Evolutionary conservation across 2,797 vertebrate genomes (phyloP).

Genomic region (Martes flavigula): DNA sequence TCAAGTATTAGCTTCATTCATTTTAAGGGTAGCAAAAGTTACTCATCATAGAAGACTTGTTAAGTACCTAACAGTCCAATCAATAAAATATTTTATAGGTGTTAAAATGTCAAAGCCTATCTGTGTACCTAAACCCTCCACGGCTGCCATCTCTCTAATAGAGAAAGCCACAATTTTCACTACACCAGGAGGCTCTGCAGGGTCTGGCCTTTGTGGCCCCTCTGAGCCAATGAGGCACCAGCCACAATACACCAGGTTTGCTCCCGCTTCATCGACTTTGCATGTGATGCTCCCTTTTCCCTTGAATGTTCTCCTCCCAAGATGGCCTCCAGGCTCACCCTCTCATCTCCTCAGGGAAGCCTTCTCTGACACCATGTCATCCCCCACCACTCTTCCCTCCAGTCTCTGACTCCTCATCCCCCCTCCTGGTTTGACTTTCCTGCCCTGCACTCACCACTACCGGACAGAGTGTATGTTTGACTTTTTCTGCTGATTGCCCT

Average conservation of each 20-base stretch:
- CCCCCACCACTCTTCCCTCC: neutral
- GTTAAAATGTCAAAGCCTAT: neutral
- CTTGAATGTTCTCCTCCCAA: neutral
- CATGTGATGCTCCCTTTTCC: neutral
- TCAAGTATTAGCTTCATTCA: neutral
- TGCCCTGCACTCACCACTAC: neutral
- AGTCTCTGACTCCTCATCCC: neutral
- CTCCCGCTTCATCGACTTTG: neutral
- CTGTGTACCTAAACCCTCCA: neutral
- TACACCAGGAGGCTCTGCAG: neutral
- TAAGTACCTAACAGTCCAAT: neutral
- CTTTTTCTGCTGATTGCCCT: neutral
- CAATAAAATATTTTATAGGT: neutral
- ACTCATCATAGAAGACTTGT: neutral
- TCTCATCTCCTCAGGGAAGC: neutral
- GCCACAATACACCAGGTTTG: rapidly evolving
- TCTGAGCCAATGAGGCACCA: neutral
- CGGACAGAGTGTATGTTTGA: neutral
- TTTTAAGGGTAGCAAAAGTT: neutral
- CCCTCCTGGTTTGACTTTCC: neutral
- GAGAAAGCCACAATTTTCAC: neutral
- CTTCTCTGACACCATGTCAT: neutral
- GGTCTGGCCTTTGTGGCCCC: neutral
- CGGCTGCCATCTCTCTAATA: neutral
- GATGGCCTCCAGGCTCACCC: neutral